These are phyloP conservation scores for Sorex araneus DNA, from an alignment of 2,113 vertebrate genomes.

Conservation along the genomic window DNA sequence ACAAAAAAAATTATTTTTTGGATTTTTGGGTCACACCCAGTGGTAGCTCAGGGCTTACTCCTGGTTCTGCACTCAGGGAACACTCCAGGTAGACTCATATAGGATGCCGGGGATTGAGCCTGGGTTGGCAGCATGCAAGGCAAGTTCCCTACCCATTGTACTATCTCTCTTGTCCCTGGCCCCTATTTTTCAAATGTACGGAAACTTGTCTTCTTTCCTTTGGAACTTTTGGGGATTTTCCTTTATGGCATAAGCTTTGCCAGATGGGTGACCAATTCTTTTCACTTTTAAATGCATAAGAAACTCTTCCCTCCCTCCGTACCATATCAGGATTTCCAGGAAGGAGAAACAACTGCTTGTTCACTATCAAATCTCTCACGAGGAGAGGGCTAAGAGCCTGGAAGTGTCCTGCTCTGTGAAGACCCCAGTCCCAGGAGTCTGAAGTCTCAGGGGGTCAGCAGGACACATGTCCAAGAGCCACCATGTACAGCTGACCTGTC, in stretches of 20 bases:
- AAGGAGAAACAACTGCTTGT: neutral
- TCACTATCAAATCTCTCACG: neutral
- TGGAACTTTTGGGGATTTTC: slow-evolving; percentile 13
- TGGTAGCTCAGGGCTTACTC: no score
- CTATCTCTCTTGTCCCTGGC: no score
- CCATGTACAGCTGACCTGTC: neutral
- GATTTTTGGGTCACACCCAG: no score
- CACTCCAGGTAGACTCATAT: no score
- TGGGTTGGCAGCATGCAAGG: no score
- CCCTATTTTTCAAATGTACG: no score
- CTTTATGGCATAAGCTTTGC: slow-evolving; percentile 35
- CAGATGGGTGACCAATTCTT: slow-evolving; percentile 10
- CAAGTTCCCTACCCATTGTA: no score
- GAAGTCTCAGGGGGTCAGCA: neutral
- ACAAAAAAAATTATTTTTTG: no score
- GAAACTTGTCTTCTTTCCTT: slow-evolving; percentile 15
- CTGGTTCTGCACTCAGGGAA: no score
- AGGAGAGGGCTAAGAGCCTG: neutral
- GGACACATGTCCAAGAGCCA: neutral
- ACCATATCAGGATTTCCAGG: neutral
- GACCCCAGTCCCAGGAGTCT: neutral
- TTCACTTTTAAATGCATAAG: neutral
- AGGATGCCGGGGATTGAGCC: no score
- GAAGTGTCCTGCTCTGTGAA: neutral
- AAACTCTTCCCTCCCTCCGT: neutral